Percentiles rank a stretch among this genome's conserved stretches.
Evolutionary conservation across 2,888 invertebrate genomes (phyloP).

Genomic region (Seira musarum): DNA sequence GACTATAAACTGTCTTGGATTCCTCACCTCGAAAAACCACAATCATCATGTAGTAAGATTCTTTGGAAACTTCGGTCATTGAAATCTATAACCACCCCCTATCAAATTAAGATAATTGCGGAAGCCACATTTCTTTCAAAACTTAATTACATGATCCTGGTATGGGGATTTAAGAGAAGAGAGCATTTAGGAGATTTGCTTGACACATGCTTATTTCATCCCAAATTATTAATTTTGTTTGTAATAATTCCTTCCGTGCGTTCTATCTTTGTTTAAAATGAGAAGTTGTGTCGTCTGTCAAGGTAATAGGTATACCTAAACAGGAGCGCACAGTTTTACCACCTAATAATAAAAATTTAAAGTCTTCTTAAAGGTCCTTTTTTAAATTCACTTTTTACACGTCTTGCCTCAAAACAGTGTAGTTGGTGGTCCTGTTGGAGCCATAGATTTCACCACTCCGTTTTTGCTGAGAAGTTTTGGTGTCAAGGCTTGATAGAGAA

Average conservation of each 20-base stretch:
- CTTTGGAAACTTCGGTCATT: not conserved
- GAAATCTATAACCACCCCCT: not conserved
- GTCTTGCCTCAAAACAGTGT: constrained; percentile 60
- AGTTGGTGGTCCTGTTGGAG: constrained; percentile 65
- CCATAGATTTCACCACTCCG: constrained; percentile 50
- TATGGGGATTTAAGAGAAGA: constrained; percentile 31
- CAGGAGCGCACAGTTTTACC: constrained; percentile 70
- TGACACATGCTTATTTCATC: constrained; percentile 43
- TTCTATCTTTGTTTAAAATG: not conserved
- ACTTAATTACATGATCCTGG: constrained; percentile 18
- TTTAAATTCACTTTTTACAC: too few species aligned
- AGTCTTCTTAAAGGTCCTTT: too few species aligned
- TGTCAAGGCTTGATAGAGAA: constrained; percentile 58
- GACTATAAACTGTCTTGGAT: constrained; percentile 8
- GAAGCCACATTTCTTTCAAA: not conserved
- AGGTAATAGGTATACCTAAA: constrained; percentile 65
- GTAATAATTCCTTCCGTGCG: not conserved
- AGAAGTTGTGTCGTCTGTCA: constrained; percentile 43
- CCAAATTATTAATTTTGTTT: not conserved
- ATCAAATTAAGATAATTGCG: not conserved
- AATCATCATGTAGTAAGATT: not conserved
- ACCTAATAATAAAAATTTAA: too few species aligned
- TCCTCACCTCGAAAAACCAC: not conserved
- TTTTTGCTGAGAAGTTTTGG: constrained; percentile 54
- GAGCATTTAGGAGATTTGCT: constrained; percentile 30